Base-by-base conservation (phyloP, 2,113 vertebrate species). In the Apodemus speciosus region DNA sequence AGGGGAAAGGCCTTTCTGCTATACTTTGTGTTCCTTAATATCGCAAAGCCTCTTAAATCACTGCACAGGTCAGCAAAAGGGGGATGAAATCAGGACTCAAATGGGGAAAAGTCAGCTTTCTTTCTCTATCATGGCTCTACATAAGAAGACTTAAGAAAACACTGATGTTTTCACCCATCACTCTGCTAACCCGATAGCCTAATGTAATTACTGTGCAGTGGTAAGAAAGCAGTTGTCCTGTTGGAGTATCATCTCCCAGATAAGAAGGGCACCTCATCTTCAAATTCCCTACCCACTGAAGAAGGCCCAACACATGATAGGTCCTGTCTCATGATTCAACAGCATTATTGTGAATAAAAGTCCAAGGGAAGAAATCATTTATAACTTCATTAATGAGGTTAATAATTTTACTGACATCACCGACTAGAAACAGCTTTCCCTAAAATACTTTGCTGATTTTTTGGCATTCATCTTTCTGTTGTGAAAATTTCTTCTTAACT, bases 401-500 rank as follows among this genome's bases (percentile, higher is more conserved):
- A 30, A 66, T 81, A 91, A 89, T 51, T 87, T 76, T 80, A 10
- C 64, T 68, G 53, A 32, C n/a, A 56, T 79, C 62, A 53, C 51
- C 25, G 7, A 51, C 15, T 84, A 49, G 25, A 58, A 79, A 25
- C 9, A 75, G 25, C 38, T 76, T 90, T 90, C 51, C 62, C 9
- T 68, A 69, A 75, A 83, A 51, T 5, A 3, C 1, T 35, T 58
- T 85, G 62, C 27, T 64, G 64, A 64, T 85, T 38, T 38, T 71
- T 80, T 62, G 66, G 18, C 43, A 49, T 88, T 87, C 13, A 0
- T 90, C 66, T 76, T 93, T 25, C 62, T 72, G 6, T 85, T n/a
- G 51, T 90, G 89, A 85, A 35, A 46, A 72, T 91, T 84, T 88
- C 68, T 73, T 95, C 84, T 69, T 46, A 49, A 84, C 30, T 83